Evolutionary conservation across 2,113 vertebrate genomes (phyloP).

Genomic region (Passer montanus): DNA sequence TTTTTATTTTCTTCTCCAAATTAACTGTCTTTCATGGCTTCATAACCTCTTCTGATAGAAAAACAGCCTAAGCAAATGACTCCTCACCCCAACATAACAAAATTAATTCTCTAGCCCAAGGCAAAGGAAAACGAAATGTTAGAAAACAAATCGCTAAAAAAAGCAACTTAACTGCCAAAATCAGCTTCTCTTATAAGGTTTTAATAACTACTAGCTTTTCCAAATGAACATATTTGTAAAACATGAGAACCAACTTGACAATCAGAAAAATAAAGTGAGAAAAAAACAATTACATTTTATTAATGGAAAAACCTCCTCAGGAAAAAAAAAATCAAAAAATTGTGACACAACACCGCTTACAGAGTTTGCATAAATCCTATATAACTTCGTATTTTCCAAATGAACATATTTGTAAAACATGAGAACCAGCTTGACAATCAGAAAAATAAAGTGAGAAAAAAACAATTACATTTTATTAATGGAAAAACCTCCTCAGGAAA

Average conservation of each 20-base stretch:
- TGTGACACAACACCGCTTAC: rapidly evolving
- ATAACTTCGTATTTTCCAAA: too few species aligned
- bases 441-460: background rate
- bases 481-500: background rate
- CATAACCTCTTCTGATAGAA: background rate
- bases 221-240: constrained; percentile 5
- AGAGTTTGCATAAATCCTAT: background rate
- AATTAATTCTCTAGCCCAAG: background rate
- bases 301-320: background rate
- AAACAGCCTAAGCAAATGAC: background rate
- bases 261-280: background rate
- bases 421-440: background rate
- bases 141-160: background rate
- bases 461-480: background rate
- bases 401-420: background rate
- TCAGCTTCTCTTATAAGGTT: background rate
- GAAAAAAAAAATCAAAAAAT: background rate
- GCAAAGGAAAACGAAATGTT: background rate
- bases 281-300: background rate
- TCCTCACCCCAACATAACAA: background rate
- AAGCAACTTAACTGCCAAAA: background rate
- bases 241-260: background rate
- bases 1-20: background rate
- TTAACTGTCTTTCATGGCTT: background rate
- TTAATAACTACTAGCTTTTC: constrained; percentile 34